Base-by-base conservation (phyloP, 2,797 vertebrate genomes). In the Ibycter americanus region DNA sequence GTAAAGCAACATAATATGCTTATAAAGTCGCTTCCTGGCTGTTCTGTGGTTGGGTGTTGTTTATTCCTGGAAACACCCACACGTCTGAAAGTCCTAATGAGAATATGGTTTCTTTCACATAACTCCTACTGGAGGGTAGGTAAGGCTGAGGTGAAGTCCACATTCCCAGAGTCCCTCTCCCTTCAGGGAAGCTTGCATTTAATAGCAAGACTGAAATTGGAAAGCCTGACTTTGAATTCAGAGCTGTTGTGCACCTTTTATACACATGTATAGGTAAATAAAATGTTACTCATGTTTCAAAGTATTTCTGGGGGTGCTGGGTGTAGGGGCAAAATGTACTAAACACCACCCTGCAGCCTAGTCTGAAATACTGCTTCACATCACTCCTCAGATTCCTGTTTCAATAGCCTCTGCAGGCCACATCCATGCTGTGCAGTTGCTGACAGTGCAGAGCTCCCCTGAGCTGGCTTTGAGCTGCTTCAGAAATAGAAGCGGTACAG, bases 51-150 rank as follows among this genome's bases (percentile, higher is more conserved):
- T 81, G 68, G 12, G 49, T 88, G 22, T 74, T 97, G 82, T 88
- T 96, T 96, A 93, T 95, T 93, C 89, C 95, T 94, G 88, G 96
- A 96, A 97, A 96, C 90, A 79, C 97, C 96, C 92, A 87, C 95
- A 20, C 92, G 83, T 68, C 56, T 89, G 92, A 97, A 95, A 97
- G 95, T 86, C 92, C 82, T 94, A 83, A 78, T 87, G 82, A 96
- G 84, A 96, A 86, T 51, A 76, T 36, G 49, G 67, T 94, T 96
- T 74, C 72, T 83, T 89, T 94, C 49, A 88, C 29, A 65, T 6
- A 89, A 40, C 79, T 95, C 79, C 62, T 61, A 25, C 81, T 32
- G 68, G 65, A 94, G 54, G 61, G 31, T 52, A 87, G 49, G 67
- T 71, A 59, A 84, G 40, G 38, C 55, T 90, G 74, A 85, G 79